phyloP scores from a whole-genome alignment of 2,113 vertebrate species.

The Rostratula benghalensis region DNA sequence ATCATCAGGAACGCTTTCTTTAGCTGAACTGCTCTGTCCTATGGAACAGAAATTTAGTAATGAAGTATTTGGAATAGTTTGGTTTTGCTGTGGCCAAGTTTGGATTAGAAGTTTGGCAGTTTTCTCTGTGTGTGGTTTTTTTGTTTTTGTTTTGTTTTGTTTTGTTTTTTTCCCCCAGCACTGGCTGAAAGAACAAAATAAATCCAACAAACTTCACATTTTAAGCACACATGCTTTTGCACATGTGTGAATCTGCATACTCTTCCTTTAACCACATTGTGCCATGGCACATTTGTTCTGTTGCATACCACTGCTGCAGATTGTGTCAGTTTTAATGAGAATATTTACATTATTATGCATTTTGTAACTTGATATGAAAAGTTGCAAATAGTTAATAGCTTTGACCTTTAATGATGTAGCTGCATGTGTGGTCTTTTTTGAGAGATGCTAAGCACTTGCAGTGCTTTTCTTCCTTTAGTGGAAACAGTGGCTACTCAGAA shows the following conservation, averaged over 20 bases:
- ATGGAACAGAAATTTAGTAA: not conserved
- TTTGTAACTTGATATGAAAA: not conserved
- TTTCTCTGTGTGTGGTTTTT: not conserved
- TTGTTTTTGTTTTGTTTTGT: no score
- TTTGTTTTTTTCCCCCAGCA: not conserved
- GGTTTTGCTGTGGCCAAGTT: not conserved
- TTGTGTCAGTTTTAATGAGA: not conserved
- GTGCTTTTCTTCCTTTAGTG: not conserved
- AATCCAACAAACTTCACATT: not conserved
- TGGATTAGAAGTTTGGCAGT: not conserved
- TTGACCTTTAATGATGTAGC: not conserved
- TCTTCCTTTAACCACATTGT: not conserved
- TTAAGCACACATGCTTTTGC: rapidly evolving
- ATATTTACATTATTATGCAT: not conserved
- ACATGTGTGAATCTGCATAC: not conserved
- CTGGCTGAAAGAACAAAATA: not conserved
- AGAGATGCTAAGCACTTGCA: not conserved
- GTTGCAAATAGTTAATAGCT: not conserved
- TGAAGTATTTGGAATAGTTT: not conserved
- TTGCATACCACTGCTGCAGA: not conserved
- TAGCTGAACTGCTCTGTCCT: not conserved
- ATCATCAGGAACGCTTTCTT: not conserved
- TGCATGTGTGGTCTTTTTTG: not conserved
- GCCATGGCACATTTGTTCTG: not conserved
- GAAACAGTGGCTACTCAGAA: not conserved